Conservation (phyloP, 2,797 vertebrate genomes). For the Coracias cyanogaster region DNA sequence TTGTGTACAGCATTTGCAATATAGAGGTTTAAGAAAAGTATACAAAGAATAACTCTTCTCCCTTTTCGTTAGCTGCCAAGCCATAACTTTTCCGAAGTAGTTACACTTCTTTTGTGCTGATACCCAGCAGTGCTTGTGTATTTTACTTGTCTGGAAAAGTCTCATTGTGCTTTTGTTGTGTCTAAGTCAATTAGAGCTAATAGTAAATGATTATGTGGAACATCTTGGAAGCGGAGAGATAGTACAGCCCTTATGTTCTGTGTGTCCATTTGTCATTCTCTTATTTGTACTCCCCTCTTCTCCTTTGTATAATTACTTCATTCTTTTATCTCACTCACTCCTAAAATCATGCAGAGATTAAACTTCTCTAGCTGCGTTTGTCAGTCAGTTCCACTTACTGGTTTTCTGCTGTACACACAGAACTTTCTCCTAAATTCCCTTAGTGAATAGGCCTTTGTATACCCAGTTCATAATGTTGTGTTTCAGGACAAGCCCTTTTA, state of each 20-base stretch:
- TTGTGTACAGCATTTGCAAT: neutral
- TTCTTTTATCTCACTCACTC: neutral
- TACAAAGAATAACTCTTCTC: neutral
- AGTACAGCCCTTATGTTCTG: neutral
- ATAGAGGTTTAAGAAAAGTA: neutral
- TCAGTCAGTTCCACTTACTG: neutral
- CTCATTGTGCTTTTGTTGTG: constrained; percentile 21
- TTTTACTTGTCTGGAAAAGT: constrained; percentile 15
- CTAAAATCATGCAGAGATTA: neutral
- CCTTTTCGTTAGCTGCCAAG: constrained; percentile 32
- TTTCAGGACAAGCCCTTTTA: neutral
- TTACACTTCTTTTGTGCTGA: neutral
- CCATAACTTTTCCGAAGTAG: neutral
- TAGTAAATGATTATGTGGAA: constrained; percentile 10
- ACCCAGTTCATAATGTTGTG: neutral
- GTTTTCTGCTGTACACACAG: neutral
- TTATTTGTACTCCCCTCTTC: neutral
- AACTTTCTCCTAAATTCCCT: neutral
- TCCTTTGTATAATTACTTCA: neutral
- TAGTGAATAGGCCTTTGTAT: neutral
- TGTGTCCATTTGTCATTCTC: neutral
- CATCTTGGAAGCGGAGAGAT: neutral
- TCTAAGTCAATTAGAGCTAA: constrained; percentile 19
- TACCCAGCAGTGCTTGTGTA: neutral
- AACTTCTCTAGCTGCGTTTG: neutral